Evolutionary conservation across 2,113 vertebrate species (phyloP).

Genomic region (Etheostoma spectabile): DNA sequence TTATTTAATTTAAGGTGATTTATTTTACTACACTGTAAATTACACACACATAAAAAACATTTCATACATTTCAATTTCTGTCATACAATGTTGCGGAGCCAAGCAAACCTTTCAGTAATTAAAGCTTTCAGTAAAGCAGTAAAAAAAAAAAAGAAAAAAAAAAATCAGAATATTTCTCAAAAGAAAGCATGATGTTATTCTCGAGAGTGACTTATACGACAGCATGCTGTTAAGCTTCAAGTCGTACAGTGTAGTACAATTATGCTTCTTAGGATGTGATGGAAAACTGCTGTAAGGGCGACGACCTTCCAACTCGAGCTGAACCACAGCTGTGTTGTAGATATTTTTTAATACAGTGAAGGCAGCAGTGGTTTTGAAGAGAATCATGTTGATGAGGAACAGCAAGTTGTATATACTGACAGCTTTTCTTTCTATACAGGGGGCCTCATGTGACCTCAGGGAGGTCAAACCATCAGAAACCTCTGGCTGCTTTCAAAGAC

Average conservation of each 20-base stretch:
- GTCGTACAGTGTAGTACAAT: background rate
- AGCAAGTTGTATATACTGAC: slow-evolving; percentile 35
- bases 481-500: slow-evolving; percentile 61
- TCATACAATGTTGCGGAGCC: too few relatives aligned
- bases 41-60: too few relatives aligned
- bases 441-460: slow-evolving; percentile 32
- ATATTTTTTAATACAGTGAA: slow-evolving; percentile 46
- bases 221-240: background rate
- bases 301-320: slow-evolving; percentile 51
- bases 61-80: too few relatives aligned
- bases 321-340: slow-evolving; percentile 58
- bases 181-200: background rate
- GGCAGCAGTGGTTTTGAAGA: slow-evolving; percentile 32
- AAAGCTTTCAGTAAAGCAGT: too few relatives aligned
- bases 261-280: slow-evolving; percentile 51
- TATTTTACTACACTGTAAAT: too few relatives aligned
- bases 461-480: slow-evolving; percentile 37
- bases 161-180: background rate
- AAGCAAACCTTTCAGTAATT: too few relatives aligned
- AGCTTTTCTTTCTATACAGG: slow-evolving; percentile 46
- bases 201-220: slow-evolving; percentile 4
- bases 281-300: slow-evolving; percentile 59
- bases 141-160: background rate
- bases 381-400: slow-evolving; percentile 37
- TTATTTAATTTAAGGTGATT: too few relatives aligned